These are phyloP conservation scores for Hoplodrina blanda DNA, from an alignment of 2,888 invertebrate species.

Conservation along the genomic window DNA sequence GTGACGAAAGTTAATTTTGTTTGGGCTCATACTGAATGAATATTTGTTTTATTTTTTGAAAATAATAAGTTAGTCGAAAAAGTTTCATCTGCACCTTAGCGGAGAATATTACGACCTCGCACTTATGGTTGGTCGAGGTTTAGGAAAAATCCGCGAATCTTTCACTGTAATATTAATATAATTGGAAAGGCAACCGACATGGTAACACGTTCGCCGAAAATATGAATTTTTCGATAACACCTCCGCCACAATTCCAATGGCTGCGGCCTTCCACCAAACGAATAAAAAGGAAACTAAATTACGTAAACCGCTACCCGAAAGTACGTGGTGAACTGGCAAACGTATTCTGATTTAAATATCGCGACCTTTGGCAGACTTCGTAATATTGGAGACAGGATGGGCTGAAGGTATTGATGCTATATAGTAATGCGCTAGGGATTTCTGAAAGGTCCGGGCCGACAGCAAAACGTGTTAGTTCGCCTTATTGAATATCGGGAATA, in stretches of 20 bases:
- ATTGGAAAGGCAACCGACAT: background rate
- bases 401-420: conserved; percentile 63
- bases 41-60: conserved; percentile 19
- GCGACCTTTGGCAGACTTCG: conserved; percentile 68
- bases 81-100: background rate
- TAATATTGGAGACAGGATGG: conserved; percentile 67
- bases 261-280: conserved; percentile 25
- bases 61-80: conserved; percentile 4
- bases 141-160: background rate
- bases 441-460: conserved; percentile 77
- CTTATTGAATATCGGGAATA: conserved; percentile 87
- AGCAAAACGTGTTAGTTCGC: conserved; percentile 85
- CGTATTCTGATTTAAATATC: conserved; percentile 78
- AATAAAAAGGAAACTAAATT: conserved; percentile 62
- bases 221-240: conserved; percentile 32
- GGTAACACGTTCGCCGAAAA: conserved; percentile 6
- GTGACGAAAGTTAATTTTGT: conserved; percentile 36
- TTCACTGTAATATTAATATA: background rate
- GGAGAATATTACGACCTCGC: background rate
- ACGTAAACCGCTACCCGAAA: conserved; percentile 52
- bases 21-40: conserved; percentile 12
- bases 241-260: conserved; percentile 17
- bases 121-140: background rate
- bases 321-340: conserved; percentile 61
- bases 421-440: conserved; percentile 81